phyloP scores from a whole-genome alignment of 2,113 vertebrate species.

The Agapornis roseicollis region DNA sequence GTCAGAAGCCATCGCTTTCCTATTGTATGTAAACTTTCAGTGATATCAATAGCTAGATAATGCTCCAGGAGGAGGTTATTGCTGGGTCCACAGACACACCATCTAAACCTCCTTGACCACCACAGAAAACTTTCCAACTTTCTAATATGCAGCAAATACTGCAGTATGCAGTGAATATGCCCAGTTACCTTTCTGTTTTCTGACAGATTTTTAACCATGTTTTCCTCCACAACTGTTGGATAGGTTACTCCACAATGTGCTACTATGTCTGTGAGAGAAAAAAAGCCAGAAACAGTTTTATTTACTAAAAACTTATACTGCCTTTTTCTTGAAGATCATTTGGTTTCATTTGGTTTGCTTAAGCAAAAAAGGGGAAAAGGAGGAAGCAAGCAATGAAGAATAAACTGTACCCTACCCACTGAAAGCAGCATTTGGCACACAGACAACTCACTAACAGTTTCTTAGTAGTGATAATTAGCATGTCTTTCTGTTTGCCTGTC shows the following conservation, averaged over 20 bases:
- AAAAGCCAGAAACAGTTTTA: not conserved
- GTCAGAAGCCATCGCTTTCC: not conserved
- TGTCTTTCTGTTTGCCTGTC: not conserved
- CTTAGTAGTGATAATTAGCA: not conserved
- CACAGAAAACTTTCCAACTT: not conserved
- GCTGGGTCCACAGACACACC: not conserved
- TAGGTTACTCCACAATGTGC: not conserved
- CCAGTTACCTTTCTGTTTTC: not conserved
- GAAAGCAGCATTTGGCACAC: not conserved
- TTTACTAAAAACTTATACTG: not conserved
- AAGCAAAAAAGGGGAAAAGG: not conserved
- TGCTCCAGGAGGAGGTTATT: not conserved
- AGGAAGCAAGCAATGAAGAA: not conserved
- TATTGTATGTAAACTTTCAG: not conserved
- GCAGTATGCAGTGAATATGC: not conserved
- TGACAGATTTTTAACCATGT: not conserved
- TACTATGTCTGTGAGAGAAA: not conserved
- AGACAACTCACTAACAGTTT: not conserved
- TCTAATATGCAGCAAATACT: not conserved
- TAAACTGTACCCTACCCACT: not conserved
- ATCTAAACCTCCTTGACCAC: not conserved
- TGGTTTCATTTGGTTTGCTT: not conserved
- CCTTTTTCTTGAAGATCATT: not conserved
- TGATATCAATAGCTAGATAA: not conserved
- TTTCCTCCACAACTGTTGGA: not conserved